phyloP scores from a whole-genome alignment of 2,797 vertebrate species.

The Alosa sapidissima region DNA sequence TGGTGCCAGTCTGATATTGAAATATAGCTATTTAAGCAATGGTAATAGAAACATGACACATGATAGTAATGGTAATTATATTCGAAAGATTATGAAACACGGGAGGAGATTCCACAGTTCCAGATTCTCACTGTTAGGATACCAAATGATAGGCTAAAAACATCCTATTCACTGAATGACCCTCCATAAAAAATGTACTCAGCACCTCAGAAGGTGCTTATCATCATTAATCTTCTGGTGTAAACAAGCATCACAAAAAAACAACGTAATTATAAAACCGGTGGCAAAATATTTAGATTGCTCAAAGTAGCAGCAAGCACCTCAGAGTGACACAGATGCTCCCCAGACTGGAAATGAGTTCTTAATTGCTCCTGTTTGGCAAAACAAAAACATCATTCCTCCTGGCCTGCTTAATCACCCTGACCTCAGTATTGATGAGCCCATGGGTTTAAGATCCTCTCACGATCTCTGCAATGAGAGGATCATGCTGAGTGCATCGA shows the following conservation, averaged over 20 bases:
- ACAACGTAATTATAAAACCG: not conserved
- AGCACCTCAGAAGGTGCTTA: constrained; percentile 9
- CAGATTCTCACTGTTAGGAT: not conserved
- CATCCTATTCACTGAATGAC: not conserved
- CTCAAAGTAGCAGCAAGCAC: constrained; percentile 20
- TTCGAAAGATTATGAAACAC: not conserved
- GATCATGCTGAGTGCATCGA: constrained; percentile 31
- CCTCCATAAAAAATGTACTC: not conserved
- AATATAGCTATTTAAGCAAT: too few relatives aligned
- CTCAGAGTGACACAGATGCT: constrained; percentile 33
- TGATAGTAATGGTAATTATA: too few relatives aligned
- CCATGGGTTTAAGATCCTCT: constrained; percentile 48
- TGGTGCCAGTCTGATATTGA: too few relatives aligned
- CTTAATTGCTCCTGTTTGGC: constrained; percentile 41
- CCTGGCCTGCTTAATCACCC: constrained; percentile 40
- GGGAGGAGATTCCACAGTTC: not conserved
- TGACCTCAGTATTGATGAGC: constrained; percentile 34
- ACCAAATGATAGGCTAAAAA: not conserved
- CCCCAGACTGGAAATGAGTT: constrained; percentile 33
- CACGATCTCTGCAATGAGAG: constrained; percentile 27
- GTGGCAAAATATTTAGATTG: constrained; percentile 22
- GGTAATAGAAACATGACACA: too few relatives aligned
- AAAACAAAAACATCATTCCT: constrained; percentile 41
- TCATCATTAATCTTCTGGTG: constrained; percentile 14
- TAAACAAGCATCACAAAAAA: not conserved